Evolutionary conservation across 2,888 invertebrate genomes (phyloP).

Genomic region (Heliconius sara): DNA sequence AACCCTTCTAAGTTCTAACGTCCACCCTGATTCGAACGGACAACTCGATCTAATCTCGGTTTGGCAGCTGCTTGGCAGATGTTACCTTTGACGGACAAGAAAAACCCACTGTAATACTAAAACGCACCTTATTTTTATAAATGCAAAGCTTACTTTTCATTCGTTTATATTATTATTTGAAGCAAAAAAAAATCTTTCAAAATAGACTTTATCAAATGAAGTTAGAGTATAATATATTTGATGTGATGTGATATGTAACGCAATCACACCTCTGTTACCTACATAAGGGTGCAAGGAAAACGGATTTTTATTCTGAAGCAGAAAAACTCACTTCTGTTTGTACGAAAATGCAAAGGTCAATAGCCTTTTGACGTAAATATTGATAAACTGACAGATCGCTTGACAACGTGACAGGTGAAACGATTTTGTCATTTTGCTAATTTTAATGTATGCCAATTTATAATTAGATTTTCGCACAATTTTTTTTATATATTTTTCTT

Average conservation of each 20-base stretch:
- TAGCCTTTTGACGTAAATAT: constrained; percentile 49
- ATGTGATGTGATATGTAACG: neutral
- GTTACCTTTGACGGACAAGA: constrained; percentile 58
- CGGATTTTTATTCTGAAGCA: constrained; percentile 39
- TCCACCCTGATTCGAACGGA: constrained; percentile 66
- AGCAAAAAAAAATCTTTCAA: constrained; percentile 11
- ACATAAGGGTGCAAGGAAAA: constrained; percentile 38
- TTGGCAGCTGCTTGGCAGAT: constrained; percentile 78
- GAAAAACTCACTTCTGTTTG: constrained; percentile 45
- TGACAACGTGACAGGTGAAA: constrained; percentile 57
- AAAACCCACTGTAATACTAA: constrained; percentile 30
- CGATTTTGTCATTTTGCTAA: constrained; percentile 41
- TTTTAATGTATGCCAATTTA: constrained; percentile 2
- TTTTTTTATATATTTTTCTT: neutral
- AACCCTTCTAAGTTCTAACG: constrained; percentile 71
- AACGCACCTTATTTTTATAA: constrained; percentile 30
- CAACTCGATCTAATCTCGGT: constrained; percentile 75
- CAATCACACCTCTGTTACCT: constrained; percentile 34
- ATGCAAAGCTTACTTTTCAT: neutral
- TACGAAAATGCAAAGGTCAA: constrained; percentile 47
- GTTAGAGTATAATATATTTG: constrained; percentile 28
- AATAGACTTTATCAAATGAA: constrained; percentile 18
- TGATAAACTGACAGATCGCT: constrained; percentile 50
- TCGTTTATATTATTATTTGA: constrained; percentile 3
- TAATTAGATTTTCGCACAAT: neutral